Percentiles rank a stretch among this genome's conserved stretches.
Conservation (phyloP, 2,797 vertebrate species). For the Anguilla pacifica region DNA sequence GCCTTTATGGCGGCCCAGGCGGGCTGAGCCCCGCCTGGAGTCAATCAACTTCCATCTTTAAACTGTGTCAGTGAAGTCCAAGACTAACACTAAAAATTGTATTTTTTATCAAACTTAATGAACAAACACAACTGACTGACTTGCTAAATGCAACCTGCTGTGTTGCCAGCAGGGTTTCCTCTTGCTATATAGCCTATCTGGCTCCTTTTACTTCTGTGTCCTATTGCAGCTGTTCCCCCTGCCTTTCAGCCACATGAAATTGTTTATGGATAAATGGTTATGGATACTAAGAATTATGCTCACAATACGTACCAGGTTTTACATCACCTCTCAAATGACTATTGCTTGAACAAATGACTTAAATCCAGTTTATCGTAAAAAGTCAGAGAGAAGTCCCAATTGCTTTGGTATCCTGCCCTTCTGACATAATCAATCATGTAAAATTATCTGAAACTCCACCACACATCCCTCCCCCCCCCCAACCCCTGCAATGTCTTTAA, state of each 20-base stretch:
- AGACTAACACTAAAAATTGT: too few species aligned
- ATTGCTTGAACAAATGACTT: background rate
- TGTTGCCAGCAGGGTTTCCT: too few species aligned
- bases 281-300: background rate
- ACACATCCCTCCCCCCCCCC: conserved; percentile 29
- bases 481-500: background rate
- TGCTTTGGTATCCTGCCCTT: conserved; percentile 66
- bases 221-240: too few species aligned
- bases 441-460: conserved; percentile 46
- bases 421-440: conserved; percentile 70
- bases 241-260: too few species aligned
- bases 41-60: background rate
- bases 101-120: too few species aligned
- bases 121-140: too few species aligned
- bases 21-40: background rate
- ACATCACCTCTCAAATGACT: background rate
- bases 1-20: background rate
- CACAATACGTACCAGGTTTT: background rate
- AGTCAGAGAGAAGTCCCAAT: conserved; percentile 59
- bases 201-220: too few species aligned
- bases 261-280: too few species aligned
- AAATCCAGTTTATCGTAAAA: conserved; percentile 49
- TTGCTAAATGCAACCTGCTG: too few species aligned
- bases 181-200: too few species aligned
- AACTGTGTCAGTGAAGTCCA: too few species aligned